phyloP scores from a whole-genome alignment of 1,140 invertebrate species.

The Caenorhabditis elegans region WBcel235 BX284603.4:10661001-10661500 shows the following conservation, averaged over 20 bases:
- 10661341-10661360: conserved; percentile 33
- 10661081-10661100: too few species aligned
- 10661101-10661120: too few species aligned
- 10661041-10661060: too few species aligned
- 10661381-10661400: conserved; percentile 3
- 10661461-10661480: background rate
- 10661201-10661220: background rate
- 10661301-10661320: background rate
- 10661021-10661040: background rate
- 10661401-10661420: background rate
- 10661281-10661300: background rate
- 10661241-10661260: conserved; percentile 23
- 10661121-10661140: too few species aligned
- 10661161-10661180: too few species aligned
- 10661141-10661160: background rate
- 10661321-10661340: too few species aligned
- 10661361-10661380: background rate
- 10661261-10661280: too few species aligned
- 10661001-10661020: background rate
- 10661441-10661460: too few species aligned
- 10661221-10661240: conserved; percentile 12
- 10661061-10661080: too few species aligned
- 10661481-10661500: conserved; percentile 7
- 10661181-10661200: too few species aligned
- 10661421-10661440: background rate